Conservation (phyloP, 2,113 vertebrate species). For the Eleginops maclovinus region DNA sequence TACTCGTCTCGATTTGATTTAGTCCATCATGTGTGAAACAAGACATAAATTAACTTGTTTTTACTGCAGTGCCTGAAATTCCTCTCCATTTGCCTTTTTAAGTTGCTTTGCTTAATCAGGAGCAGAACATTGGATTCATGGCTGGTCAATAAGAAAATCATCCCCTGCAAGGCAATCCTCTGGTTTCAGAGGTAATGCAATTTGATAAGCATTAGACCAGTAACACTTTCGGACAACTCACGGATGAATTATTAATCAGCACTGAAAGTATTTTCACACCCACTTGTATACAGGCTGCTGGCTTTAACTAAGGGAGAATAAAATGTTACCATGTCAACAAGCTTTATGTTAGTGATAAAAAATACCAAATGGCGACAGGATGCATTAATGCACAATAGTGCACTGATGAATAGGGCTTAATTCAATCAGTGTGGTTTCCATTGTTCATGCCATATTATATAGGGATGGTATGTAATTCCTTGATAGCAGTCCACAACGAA, state of each 20-base stretch:
- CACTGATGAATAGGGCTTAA: background rate
- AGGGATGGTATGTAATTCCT: conserved; percentile 10
- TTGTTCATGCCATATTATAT: conserved; percentile 35
- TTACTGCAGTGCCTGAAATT: background rate
- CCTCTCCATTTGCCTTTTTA: background rate
- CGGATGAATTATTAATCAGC: conserved; percentile 60
- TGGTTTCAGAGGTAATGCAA: conserved; percentile 34
- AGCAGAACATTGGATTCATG: conserved; percentile 27
- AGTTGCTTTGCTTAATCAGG: conserved; percentile 17
- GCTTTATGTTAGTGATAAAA: conserved; percentile 8
- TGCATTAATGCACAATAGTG: background rate
- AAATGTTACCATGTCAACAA: background rate
- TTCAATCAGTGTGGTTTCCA: background rate
- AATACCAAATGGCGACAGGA: background rate
- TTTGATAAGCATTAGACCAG: conserved; percentile 38
- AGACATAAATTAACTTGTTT: conserved; percentile 5
- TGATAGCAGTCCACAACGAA: conserved; percentile 24
- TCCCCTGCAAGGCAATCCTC: conserved; percentile 10
- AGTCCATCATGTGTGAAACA: conserved; percentile 1
- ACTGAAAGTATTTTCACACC: conserved; percentile 45
- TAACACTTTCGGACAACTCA: conserved; percentile 41
- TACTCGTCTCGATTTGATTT: background rate
- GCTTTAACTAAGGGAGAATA: background rate
- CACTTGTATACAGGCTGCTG: conserved; percentile 5
- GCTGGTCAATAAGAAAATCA: conserved; percentile 38